phyloP scores from a whole-genome alignment of 2,888 invertebrate species.

The Hylaea fasciaria region DNA sequence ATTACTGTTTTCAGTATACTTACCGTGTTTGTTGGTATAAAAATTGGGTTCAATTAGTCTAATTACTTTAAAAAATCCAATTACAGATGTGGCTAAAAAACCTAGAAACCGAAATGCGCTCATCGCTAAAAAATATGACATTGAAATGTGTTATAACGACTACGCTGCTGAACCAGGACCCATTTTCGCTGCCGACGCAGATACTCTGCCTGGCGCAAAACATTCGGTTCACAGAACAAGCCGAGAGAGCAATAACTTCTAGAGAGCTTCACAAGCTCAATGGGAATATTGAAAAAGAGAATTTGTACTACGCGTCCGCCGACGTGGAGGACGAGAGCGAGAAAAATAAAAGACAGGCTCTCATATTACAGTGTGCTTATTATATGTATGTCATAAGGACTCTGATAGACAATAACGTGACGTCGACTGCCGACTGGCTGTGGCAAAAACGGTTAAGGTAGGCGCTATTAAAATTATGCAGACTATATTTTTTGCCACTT shows the following conservation, averaged over 20 bases:
- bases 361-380: slow-evolving; percentile 97
- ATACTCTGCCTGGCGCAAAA: slow-evolving; percentile 94
- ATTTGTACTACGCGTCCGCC: slow-evolving; percentile 77
- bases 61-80: not conserved
- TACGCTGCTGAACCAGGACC: slow-evolving; percentile 78
- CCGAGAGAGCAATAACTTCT: slow-evolving; percentile 91
- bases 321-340: slow-evolving; percentile 86
- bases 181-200: slow-evolving; percentile 87
- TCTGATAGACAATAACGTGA: slow-evolving; percentile 88
- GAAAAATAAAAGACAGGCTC: slow-evolving; percentile 94
- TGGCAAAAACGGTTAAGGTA: slow-evolving; percentile 98
- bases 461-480: slow-evolving; percentile 17
- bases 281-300: slow-evolving; percentile 80
- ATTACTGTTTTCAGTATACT: too few relatives aligned
- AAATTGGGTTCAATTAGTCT: too few relatives aligned
- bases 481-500: not conserved
- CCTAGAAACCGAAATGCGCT: slow-evolving; percentile 92
- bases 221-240: slow-evolving; percentile 92
- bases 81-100: slow-evolving; percentile 89
- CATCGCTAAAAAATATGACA: slow-evolving; percentile 87
- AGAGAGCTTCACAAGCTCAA: slow-evolving; percentile 86
- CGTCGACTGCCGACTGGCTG: slow-evolving; percentile 91
- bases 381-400: slow-evolving; percentile 92
- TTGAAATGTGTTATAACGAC: slow-evolving; percentile 79
- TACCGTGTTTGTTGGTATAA: too few relatives aligned